Percentiles rank a stretch among this genome's conserved stretches.
Evolutionary conservation across 2,888 invertebrate species (phyloP).

Genomic region (Calameuta idolon): DNA sequence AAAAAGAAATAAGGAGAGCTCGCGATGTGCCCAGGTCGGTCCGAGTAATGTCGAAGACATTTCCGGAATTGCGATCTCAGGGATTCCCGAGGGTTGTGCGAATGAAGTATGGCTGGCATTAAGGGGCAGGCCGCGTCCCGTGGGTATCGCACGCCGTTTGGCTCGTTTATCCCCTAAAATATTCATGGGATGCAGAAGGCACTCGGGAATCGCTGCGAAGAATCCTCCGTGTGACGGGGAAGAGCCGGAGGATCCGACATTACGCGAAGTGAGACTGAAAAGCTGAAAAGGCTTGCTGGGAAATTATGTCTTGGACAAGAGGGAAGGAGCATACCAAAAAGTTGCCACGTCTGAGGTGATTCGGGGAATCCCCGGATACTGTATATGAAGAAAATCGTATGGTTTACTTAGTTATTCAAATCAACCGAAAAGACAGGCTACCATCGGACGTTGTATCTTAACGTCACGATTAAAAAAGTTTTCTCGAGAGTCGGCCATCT

Average conservation of each 20-base stretch:
- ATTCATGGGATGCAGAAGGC: constrained; percentile 42
- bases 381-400: too few species aligned
- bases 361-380: too few species aligned
- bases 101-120: constrained; percentile 41
- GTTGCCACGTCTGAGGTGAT: too few species aligned
- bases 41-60: constrained; percentile 21
- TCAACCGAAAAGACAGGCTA: too few species aligned
- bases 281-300: neutral
- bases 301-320: neutral
- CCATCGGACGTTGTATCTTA: too few species aligned
- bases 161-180: constrained; percentile 42
- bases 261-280: neutral
- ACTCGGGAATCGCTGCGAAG: constrained; percentile 18
- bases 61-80: constrained; percentile 24
- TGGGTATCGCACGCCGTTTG: constrained; percentile 32
- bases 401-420: too few species aligned
- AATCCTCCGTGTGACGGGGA: neutral
- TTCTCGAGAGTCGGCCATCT: too few species aligned
- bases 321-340: too few species aligned
- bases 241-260: neutral
- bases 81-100: constrained; percentile 27
- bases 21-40: too few species aligned
- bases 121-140: constrained; percentile 32
- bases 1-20: too few species aligned
- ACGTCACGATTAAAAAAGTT: too few species aligned